Conservation (phyloP, 2,113 vertebrate species). For the Psittacus erithacus region DNA sequence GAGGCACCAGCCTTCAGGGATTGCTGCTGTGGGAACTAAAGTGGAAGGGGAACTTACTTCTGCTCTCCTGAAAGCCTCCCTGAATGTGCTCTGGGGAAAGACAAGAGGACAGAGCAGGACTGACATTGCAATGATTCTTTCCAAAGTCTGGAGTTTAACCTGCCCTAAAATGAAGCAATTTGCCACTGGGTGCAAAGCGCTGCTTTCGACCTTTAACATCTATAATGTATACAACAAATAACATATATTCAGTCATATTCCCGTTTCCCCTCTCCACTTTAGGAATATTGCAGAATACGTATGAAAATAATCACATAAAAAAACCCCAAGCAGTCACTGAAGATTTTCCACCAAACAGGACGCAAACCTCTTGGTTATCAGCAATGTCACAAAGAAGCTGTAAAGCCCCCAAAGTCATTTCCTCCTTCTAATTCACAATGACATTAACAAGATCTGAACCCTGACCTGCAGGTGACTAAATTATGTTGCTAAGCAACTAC, state of each 20-base stretch:
- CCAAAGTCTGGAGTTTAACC: conserved; percentile 25
- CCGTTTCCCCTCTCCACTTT: background rate
- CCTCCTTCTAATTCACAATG: conserved; percentile 70
- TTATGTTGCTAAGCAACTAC: conserved; percentile 71
- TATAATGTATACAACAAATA: background rate
- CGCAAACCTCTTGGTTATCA: background rate
- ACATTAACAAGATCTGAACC: conserved; percentile 72
- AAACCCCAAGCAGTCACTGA: background rate
- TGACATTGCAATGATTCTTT: background rate
- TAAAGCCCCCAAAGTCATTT: conserved; percentile 52
- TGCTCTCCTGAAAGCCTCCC: background rate
- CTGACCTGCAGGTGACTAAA: conserved; percentile 69
- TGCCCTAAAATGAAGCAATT: conserved; percentile 58
- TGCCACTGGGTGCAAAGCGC: conserved; percentile 50
- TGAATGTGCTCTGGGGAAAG: background rate
- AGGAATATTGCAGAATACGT: background rate
- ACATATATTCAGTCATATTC: background rate
- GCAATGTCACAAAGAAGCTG: conserved; percentile 56
- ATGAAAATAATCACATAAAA: background rate
- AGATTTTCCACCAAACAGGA: conserved; percentile 9
- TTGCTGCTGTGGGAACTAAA: conserved; percentile 13
- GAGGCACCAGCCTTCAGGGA: background rate
- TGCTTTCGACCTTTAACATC: conserved; percentile 45
- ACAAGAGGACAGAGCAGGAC: background rate
- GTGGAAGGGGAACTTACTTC: background rate